Evolutionary conservation across 2,888 invertebrate genomes (phyloP).

Genomic region (Metopia argyrocephala): DNA sequence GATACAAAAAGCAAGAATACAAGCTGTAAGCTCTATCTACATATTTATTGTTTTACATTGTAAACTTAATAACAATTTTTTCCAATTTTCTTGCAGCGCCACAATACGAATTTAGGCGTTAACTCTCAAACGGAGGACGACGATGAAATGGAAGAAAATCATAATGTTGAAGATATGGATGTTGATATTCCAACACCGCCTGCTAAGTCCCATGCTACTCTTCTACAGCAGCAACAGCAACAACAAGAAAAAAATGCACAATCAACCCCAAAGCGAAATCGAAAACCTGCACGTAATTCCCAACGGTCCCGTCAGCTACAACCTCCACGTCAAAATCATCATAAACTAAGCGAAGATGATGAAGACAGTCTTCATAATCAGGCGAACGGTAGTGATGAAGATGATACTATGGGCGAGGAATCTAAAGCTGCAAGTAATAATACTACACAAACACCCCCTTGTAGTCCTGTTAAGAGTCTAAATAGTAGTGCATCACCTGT

Average conservation of each 20-base stretch:
- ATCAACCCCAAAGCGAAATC: slow-evolving; percentile 65
- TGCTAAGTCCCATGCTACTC: slow-evolving; percentile 44
- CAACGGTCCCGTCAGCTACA: slow-evolving; percentile 45
- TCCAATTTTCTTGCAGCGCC: slow-evolving; percentile 48
- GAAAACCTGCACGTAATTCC: slow-evolving; percentile 54
- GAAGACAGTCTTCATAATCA: slow-evolving; percentile 66
- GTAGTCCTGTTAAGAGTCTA: slow-evolving; percentile 77
- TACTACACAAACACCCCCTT: slow-evolving; percentile 76
- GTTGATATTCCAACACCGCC: slow-evolving; percentile 55
- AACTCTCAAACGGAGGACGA: slow-evolving; percentile 75
- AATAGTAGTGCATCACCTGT: slow-evolving; percentile 78
- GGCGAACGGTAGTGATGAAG: slow-evolving; percentile 67
- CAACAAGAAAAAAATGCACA: slow-evolving; percentile 67
- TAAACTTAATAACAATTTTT: background rate
- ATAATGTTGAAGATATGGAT: slow-evolving; percentile 63
- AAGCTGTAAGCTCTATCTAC: slow-evolving; percentile 69
- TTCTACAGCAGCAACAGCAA: slow-evolving; percentile 61
- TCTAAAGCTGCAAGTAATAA: slow-evolving; percentile 69
- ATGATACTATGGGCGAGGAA: slow-evolving; percentile 70
- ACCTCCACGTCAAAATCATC: slow-evolving; percentile 39
- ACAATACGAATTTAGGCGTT: slow-evolving; percentile 66
- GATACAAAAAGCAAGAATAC: slow-evolving; percentile 73
- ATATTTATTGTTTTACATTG: background rate
- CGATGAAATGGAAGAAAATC: slow-evolving; percentile 67
- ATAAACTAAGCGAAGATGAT: slow-evolving; percentile 58